A percentile compares a stretch with the other conserved stretches of the same genome.
phyloP scores from a whole-genome alignment of 2,113 vertebrate genomes.

The Gulo gulo region DNA sequence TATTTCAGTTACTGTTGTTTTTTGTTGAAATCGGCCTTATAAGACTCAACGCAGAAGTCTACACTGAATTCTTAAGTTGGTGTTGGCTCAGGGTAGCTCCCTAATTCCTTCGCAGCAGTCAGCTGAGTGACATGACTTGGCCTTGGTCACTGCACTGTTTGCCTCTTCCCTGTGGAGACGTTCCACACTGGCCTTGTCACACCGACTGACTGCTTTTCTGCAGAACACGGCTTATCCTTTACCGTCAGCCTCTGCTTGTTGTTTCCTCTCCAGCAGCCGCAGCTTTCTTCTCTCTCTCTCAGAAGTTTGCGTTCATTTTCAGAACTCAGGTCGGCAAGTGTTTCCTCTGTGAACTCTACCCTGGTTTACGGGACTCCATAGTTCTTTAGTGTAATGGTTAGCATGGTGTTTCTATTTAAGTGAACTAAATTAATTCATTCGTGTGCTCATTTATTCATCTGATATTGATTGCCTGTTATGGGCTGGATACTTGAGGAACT shows the following conservation, averaged over 20 bases:
- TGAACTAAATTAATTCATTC: not conserved
- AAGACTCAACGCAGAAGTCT: not conserved
- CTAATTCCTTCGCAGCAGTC: not conserved
- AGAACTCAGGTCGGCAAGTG: not conserved
- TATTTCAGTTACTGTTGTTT: not conserved
- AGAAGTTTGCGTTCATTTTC: not conserved
- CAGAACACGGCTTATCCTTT: not conserved
- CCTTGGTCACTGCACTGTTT: not conserved
- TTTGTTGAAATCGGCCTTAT: not conserved
- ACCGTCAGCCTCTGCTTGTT: not conserved
- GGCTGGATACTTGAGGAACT: not conserved
- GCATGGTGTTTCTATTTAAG: not conserved
- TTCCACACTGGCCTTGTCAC: not conserved
- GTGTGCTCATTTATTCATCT: not conserved
- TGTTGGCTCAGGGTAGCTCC: not conserved
- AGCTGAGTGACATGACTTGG: not conserved
- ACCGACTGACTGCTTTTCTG: not conserved
- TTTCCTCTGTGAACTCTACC: not conserved
- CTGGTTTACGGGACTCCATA: not conserved
- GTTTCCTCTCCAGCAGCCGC: not conserved
- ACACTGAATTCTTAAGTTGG: not conserved
- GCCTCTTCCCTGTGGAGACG: accelerated
- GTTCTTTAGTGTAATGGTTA: not conserved
- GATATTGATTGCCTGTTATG: not conserved
- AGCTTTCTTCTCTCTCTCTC: not conserved